Conservation (phyloP, 2,888 invertebrate species). For the Athetis lepigone region DNA sequence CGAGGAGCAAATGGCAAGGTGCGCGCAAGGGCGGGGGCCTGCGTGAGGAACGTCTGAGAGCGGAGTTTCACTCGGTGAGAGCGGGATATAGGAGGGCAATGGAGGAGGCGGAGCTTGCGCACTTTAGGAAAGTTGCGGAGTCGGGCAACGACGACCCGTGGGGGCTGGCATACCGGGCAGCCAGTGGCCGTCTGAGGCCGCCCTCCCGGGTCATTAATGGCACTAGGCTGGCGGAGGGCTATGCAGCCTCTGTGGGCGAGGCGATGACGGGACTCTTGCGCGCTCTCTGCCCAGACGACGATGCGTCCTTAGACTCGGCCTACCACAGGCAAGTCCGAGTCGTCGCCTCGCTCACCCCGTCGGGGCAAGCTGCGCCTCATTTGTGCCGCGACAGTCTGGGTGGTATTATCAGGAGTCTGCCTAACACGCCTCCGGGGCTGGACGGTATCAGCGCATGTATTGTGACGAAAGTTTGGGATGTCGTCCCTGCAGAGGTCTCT, state of each 20-base stretch:
- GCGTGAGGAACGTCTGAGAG: background rate
- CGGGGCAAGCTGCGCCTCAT: slow-evolving; percentile 37
- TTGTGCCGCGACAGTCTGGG: slow-evolving; percentile 25
- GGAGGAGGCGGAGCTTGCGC: slow-evolving; percentile 14
- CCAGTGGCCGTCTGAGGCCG: slow-evolving; percentile 50
- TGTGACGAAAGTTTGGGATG: background rate
- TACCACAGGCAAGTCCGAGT: slow-evolving; percentile 34
- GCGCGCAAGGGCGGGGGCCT: background rate
- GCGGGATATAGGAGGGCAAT: slow-evolving; percentile 14
- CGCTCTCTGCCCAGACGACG: slow-evolving; percentile 20
- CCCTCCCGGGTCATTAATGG: slow-evolving; percentile 56
- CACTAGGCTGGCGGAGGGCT: slow-evolving; percentile 18
- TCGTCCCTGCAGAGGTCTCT: background rate
- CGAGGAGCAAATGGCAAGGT: slow-evolving; percentile 24
- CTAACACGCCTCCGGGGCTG: background rate
- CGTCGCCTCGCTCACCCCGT: slow-evolving; percentile 46
- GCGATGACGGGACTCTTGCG: slow-evolving; percentile 29
- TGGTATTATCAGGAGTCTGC: background rate
- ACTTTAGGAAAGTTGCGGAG: background rate
- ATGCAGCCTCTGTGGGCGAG: slow-evolving; percentile 40
- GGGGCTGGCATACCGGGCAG: slow-evolving; percentile 56
- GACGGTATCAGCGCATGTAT: background rate
- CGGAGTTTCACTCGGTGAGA: background rate
- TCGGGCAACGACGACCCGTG: slow-evolving; percentile 33
- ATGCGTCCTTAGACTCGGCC: background rate